Conservation (phyloP, 2,797 vertebrate species). For the Parauchenoglanis punctatus region DNA sequence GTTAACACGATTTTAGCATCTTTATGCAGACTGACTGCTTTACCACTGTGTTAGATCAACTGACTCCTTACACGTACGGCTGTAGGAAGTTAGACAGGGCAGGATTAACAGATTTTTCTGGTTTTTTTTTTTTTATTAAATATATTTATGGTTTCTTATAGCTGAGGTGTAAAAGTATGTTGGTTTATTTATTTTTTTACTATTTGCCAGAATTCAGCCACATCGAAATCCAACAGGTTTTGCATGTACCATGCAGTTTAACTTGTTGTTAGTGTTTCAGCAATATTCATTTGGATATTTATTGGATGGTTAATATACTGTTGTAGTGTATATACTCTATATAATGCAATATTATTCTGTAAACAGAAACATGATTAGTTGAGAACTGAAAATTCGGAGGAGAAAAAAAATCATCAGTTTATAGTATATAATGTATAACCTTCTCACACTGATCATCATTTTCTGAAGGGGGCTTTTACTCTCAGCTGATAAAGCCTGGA, state of each 20-base stretch:
- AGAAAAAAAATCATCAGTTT: not conserved
- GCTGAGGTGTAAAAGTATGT: too few species aligned
- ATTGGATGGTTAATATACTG: not conserved
- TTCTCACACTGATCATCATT: not conserved
- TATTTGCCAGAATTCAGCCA: too few species aligned
- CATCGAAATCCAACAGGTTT: too few species aligned
- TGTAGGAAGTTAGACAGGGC: too few species aligned
- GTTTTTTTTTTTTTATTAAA: too few species aligned
- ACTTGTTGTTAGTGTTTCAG: not conserved
- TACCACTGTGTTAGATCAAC: too few species aligned
- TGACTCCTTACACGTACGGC: too few species aligned
- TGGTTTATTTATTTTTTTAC: too few species aligned
- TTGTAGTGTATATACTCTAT: not conserved
- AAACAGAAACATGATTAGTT: not conserved
- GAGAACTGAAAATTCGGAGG: not conserved
- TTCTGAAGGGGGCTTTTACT: constrained; percentile 88
- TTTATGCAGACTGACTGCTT: too few species aligned
- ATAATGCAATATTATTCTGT: not conserved
- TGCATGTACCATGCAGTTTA: not conserved
- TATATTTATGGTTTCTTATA: too few species aligned
- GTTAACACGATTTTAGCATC: too few species aligned
- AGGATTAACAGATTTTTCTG: too few species aligned
- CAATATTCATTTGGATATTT: not conserved
- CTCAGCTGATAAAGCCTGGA: constrained; percentile 78
- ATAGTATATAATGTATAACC: not conserved